These are phyloP conservation scores for Drosophila mayaguana DNA, from an alignment of 2,888 invertebrate genomes.

Conservation along the genomic window DNA sequence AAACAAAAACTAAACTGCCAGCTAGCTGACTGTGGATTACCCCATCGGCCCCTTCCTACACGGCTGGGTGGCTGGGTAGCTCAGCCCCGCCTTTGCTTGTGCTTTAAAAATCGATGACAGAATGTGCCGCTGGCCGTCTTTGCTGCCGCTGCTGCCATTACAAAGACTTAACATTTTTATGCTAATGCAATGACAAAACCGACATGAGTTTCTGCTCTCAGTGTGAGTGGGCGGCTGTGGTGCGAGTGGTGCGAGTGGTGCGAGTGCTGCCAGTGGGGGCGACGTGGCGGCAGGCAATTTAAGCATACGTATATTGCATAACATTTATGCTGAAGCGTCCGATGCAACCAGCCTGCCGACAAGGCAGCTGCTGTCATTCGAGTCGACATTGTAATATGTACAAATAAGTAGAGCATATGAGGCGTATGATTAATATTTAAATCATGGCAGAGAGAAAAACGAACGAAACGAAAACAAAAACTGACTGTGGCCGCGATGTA, in stretches of 20 bases:
- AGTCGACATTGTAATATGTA: constrained; percentile 68
- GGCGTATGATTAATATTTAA: constrained; percentile 71
- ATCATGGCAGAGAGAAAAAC: constrained; percentile 39
- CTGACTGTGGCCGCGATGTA: constrained; percentile 10
- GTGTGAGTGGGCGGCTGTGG: neutral
- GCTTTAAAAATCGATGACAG: constrained; percentile 56
- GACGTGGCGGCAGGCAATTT: constrained; percentile 34
- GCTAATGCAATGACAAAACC: constrained; percentile 67
- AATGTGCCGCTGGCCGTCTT: constrained; percentile 37
- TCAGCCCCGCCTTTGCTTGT: neutral
- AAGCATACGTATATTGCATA: constrained; percentile 52
- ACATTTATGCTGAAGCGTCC: constrained; percentile 35
- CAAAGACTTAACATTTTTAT: constrained; percentile 66
- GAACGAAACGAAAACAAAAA: constrained; percentile 3
- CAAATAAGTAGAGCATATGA: constrained; percentile 70
- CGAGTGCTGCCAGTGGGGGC: neutral
- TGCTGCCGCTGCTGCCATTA: constrained; percentile 48
- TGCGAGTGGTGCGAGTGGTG: neutral
- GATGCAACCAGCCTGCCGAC: constrained; percentile 31
- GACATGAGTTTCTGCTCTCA: constrained; percentile 56
- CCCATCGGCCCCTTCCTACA: too few species aligned
- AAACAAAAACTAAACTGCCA: constrained; percentile 40
- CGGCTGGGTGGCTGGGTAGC: neutral
- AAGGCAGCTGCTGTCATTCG: constrained; percentile 55
- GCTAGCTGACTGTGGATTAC: constrained; percentile 14